Percentiles rank a stretch among this genome's conserved stretches.
Evolutionary conservation across 2,797 vertebrate genomes (phyloP).

Genomic region (Chaenodraco wilsoni): DNA sequence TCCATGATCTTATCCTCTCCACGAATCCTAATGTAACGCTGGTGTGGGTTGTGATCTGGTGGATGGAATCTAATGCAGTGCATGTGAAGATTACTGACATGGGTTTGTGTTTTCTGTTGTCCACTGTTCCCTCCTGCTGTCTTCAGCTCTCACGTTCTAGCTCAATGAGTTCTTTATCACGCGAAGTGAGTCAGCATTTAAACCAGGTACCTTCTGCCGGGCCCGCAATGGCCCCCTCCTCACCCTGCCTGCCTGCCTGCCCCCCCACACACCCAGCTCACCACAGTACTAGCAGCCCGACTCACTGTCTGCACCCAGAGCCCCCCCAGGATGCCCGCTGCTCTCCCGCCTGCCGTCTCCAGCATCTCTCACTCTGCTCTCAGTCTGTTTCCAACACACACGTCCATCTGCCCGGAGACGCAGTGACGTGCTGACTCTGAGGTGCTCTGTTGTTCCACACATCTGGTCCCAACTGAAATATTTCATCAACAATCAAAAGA

Average conservation of each 20-base stretch:
- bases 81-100: conserved; percentile 82
- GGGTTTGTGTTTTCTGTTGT: conserved; percentile 80
- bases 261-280: conserved; percentile 35
- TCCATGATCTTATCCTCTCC: conserved; percentile 50
- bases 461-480: too few relatives aligned
- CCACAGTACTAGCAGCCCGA: conserved; percentile 44
- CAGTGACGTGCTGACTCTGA: too few relatives aligned
- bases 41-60: conserved; percentile 52
- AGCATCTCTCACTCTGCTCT: conserved; percentile 44
- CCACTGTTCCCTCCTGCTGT: conserved; percentile 82
- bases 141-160: conserved; percentile 98
- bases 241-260: conserved; percentile 29
- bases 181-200: conserved; percentile 98
- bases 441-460: too few relatives aligned
- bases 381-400: background rate
- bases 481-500: background rate
- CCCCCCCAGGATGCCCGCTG: conserved; percentile 40
- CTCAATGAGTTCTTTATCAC: conserved; percentile 98
- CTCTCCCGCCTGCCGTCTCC: conserved; percentile 49
- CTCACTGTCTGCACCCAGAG: conserved; percentile 44
- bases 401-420: background rate
- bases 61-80: conserved; percentile 69
- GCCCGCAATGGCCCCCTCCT: conserved; percentile 49
- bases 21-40: conserved; percentile 43
- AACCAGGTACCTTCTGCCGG: conserved; percentile 94